These are phyloP conservation scores for Hydropsyche betteni DNA, from an alignment of 2,888 invertebrate species.

Conservation along the genomic window DNA sequence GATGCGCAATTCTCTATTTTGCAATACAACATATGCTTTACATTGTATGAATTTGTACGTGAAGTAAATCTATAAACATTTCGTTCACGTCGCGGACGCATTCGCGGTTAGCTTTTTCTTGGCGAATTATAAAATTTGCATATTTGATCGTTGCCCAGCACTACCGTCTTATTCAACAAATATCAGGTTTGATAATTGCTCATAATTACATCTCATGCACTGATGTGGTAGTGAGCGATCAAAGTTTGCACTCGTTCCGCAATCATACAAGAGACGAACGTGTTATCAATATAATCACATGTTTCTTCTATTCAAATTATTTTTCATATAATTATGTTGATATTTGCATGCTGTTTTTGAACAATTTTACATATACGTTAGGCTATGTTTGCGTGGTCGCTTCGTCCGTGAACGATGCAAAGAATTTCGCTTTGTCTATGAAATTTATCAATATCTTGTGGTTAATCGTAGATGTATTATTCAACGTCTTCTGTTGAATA, in stretches of 20 bases:
- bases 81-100: too few species aligned
- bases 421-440: too few species aligned
- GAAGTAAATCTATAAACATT: too few species aligned
- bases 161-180: background rate
- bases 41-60: too few species aligned
- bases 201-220: background rate
- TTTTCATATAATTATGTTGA: background rate
- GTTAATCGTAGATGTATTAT: too few species aligned
- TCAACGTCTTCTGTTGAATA: too few species aligned
- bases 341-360: background rate
- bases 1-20: background rate
- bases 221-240: background rate
- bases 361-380: background rate
- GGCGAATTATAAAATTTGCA: background rate
- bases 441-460: too few species aligned
- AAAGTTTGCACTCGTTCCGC: background rate
- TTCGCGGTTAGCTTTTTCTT: too few species aligned
- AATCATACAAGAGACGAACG: background rate
- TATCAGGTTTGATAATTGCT: conserved; percentile 4
- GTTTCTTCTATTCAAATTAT: background rate
- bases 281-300: background rate
- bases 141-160: background rate
- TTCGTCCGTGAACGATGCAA: too few species aligned
- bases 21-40: background rate
- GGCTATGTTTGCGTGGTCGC: background rate